These are phyloP conservation scores for Phylloscopus trochiloides DNA, from an alignment of 2,113 vertebrate species.

Conservation along the genomic window DNA sequence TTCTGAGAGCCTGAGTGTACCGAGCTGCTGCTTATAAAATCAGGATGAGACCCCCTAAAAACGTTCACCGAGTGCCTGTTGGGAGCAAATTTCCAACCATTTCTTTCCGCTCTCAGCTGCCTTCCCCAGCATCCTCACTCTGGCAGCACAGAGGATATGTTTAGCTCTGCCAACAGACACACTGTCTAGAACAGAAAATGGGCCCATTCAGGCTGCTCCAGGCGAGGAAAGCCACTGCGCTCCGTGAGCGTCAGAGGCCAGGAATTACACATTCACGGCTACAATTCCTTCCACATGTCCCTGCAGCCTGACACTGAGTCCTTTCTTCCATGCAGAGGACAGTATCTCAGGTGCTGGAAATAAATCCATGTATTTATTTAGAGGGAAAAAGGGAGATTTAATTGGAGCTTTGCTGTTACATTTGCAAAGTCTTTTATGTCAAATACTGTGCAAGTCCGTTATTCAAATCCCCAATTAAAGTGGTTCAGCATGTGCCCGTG, in stretches of 20 bases:
- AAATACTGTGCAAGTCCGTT: neutral
- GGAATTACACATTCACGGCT: neutral
- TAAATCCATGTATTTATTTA: neutral
- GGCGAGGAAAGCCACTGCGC: neutral
- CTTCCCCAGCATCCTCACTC: neutral
- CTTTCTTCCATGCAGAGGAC: neutral
- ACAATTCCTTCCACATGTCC: constrained; percentile 45
- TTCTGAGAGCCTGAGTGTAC: neutral
- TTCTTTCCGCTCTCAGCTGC: neutral
- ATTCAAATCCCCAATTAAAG: neutral
- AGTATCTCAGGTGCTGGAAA: neutral
- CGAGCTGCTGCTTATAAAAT: neutral
- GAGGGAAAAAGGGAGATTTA: neutral
- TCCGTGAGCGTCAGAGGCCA: neutral
- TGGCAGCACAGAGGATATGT: neutral
- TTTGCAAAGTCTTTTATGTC: neutral
- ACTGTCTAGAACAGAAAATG: constrained; percentile 10
- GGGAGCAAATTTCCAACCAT: neutral
- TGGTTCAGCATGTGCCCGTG: neutral
- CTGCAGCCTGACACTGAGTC: constrained; percentile 7
- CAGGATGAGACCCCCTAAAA: neutral
- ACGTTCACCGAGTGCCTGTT: neutral
- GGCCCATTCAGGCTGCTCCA: constrained; percentile 34
- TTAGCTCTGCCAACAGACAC: constrained; percentile 50
- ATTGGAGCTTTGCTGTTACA: neutral